Evolutionary conservation across 2,888 invertebrate species (phyloP).

Genomic region (Andrena fulva): DNA sequence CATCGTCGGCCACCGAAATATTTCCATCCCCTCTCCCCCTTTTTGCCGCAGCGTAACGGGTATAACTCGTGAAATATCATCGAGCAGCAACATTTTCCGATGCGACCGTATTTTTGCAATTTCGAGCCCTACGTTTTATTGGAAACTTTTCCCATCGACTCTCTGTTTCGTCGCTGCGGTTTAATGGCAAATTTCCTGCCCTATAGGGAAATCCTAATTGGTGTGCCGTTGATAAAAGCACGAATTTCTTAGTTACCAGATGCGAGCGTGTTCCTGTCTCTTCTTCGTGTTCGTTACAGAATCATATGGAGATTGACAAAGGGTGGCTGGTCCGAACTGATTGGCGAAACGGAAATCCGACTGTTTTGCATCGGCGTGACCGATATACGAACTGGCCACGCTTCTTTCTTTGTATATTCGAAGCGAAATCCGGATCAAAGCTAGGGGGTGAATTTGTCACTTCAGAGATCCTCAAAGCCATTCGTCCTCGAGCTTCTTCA

Average conservation of each 20-base stretch:
- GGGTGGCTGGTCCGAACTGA: constrained; percentile 76
- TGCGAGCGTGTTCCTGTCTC: background rate
- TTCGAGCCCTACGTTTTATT: constrained; percentile 16
- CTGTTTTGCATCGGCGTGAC: constrained; percentile 67
- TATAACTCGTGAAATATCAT: constrained; percentile 39
- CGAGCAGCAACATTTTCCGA: constrained; percentile 23
- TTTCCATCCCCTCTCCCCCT: constrained; percentile 34
- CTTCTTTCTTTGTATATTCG: constrained; percentile 15
- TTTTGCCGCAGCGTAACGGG: background rate
- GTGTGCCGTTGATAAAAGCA: too few relatives aligned
- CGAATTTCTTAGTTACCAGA: background rate
- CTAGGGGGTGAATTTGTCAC: background rate
- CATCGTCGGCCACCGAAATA: constrained; percentile 49
- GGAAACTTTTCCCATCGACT: background rate
- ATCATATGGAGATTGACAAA: constrained; percentile 75
- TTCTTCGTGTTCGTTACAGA: background rate
- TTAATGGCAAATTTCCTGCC: background rate
- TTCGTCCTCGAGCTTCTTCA: background rate
- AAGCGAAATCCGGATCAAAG: constrained; percentile 62
- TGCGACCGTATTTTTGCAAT: constrained; percentile 32
- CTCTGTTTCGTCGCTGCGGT: background rate
- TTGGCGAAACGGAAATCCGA: constrained; percentile 80
- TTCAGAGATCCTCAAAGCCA: background rate
- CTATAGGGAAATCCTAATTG: too few relatives aligned
- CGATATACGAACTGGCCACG: constrained; percentile 18